Evolutionary conservation across 2,113 vertebrate genomes (phyloP), one percentile per base, ranked within the genome.

Genomic region (Salvelinus namaycush): DNA sequence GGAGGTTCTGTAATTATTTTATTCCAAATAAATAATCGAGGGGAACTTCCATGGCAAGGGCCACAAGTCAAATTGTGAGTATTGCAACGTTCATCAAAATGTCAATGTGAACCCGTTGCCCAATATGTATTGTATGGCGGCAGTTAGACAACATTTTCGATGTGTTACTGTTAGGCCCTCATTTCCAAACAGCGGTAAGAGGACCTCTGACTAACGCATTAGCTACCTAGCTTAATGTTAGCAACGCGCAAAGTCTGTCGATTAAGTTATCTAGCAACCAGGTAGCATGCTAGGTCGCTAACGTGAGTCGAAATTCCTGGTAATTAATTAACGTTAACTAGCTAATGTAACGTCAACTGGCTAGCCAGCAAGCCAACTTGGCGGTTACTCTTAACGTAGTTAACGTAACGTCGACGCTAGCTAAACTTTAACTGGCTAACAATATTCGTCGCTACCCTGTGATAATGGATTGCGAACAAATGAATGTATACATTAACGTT

Each of bases 41-140:
- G 89, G 92, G 90, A 92, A 92, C 87, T 90, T 93, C 93, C 95
- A 97, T 98, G 97, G 97, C 96, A 95, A 97, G 97, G 94, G 96
- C 97, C 90, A 96, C 96, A 91, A 97, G 96, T 94, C 96, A 97
- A 89, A 90, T 96, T 89, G 96, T 97, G 83, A 95, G 96, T 91
- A 86, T 84, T 67, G 68, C 73, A 76, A 77, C 74, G 81, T 85
- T 67, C 8, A 51, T 20, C 8, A 2, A 78, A 79, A 68, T 27
- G 13, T 51, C 73, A 44, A 62, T 48, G 88, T 91, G 92, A 92
- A 91, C 90, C 86, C 85, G 80, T 71, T 34, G 76, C 62, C 76
- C 9, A 67, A 85, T 81, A 80, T 78, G 77, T 79, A 24, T 60
- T 76, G 83, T 77, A 79, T 78, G 77, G 79, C 39, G 83, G 82